Evolutionary conservation across 2,113 vertebrate genomes (phyloP).

Genomic region (human (Homo sapiens)): DNA sequence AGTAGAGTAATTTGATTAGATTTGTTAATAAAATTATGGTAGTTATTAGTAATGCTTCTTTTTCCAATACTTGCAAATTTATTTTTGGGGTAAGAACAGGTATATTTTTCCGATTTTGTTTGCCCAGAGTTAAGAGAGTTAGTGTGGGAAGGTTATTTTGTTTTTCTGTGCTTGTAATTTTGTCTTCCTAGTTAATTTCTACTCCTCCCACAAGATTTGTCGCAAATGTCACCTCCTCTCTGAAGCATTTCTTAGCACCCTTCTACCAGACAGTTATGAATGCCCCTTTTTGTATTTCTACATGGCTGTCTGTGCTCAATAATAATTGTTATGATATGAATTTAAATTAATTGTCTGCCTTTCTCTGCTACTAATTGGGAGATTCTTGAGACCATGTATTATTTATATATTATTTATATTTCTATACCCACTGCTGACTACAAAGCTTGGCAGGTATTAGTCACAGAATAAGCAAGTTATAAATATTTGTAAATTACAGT

Average conservation of each 20-base stretch:
- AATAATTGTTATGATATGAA: background rate
- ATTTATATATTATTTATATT: conserved; percentile 3
- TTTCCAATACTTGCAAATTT: conserved; percentile 21
- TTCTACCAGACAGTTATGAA: background rate
- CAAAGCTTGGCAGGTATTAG: conserved; percentile 26
- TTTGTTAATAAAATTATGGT: conserved; percentile 20
- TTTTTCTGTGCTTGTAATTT: background rate
- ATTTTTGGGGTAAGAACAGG: background rate
- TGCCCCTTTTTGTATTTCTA: background rate
- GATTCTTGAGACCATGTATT: background rate
- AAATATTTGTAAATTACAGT: conserved; percentile 42
- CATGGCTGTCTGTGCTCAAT: background rate
- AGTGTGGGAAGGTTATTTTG: background rate
- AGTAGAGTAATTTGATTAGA: background rate
- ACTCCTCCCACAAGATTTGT: background rate
- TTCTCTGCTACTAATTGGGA: background rate
- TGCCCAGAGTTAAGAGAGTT: conserved; percentile 32
- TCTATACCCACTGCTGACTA: background rate
- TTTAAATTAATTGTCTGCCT: background rate
- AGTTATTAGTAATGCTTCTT: background rate
- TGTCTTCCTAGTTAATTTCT: conserved; percentile 22
- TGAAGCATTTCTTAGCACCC: background rate
- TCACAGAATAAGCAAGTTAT: conserved; percentile 29
- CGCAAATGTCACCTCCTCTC: background rate
- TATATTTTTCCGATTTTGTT: background rate